Percentiles rank a stretch among this genome's conserved stretches.
These are phyloP conservation scores for Pyrrhia umbra DNA, from an alignment of 2,888 invertebrate genomes.

Conservation along the genomic window DNA sequence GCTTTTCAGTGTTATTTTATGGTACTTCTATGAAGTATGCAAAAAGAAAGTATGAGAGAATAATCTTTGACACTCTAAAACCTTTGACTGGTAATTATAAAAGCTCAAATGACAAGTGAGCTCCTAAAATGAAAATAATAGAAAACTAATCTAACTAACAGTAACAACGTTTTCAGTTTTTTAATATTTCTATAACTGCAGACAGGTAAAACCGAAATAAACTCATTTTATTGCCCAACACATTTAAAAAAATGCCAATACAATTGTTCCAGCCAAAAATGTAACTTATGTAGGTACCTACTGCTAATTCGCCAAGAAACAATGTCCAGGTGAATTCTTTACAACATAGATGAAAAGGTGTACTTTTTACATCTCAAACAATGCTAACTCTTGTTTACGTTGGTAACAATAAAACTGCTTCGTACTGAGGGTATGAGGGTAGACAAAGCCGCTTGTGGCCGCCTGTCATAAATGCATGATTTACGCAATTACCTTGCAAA, in stretches of 20 bases:
- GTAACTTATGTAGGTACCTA: background rate
- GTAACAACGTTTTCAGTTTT: too few relatives aligned
- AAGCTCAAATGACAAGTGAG: too few relatives aligned
- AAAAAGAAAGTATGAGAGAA: too few relatives aligned
- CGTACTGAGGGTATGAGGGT: constrained; percentile 69
- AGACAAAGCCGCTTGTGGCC: constrained; percentile 82
- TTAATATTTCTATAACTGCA: background rate
- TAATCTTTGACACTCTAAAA: too few relatives aligned
- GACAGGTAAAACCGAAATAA: background rate
- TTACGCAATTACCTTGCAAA: constrained; percentile 88
- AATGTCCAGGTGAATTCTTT: constrained; percentile 56
- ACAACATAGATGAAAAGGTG: constrained; percentile 49
- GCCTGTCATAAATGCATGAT: constrained; percentile 89
- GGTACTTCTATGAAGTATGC: too few relatives aligned
- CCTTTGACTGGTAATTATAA: too few relatives aligned
- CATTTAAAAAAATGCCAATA: background rate
- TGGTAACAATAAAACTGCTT: constrained; percentile 75
- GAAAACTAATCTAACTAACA: background rate
- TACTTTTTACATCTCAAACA: constrained; percentile 63
- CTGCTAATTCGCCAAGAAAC: constrained; percentile 33
- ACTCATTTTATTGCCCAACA: background rate
- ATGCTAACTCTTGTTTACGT: constrained; percentile 80
- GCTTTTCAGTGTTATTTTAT: background rate
- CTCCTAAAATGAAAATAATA: too few relatives aligned
- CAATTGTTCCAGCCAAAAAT: too few relatives aligned